Conservation (phyloP, 2,113 vertebrate species). For the Percopsis transmontana region DNA sequence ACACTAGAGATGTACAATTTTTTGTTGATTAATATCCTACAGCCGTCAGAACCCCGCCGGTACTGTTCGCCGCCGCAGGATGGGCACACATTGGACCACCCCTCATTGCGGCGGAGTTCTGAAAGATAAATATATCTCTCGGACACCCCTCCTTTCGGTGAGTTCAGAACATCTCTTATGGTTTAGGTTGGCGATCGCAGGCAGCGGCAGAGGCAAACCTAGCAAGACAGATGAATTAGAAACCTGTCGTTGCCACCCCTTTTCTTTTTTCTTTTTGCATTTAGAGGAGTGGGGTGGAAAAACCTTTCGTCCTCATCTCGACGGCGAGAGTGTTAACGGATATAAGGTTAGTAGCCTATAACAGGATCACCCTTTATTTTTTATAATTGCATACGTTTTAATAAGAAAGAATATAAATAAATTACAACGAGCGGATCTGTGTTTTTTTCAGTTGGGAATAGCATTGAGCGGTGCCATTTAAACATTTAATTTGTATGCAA, state of each 20-base stretch:
- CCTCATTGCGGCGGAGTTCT: constrained; percentile 70
- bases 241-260: constrained; percentile 18
- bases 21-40: not conserved
- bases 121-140: constrained; percentile 79
- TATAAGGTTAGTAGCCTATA: constrained; percentile 72
- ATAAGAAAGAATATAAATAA: constrained; percentile 4
- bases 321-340: constrained; percentile 58
- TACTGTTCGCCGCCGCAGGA: constrained; percentile 34
- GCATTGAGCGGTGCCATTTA: constrained; percentile 4
- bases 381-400: constrained; percentile 1
- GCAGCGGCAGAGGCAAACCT: constrained; percentile 64
- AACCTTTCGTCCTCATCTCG: constrained; percentile 38
- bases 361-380: constrained; percentile 22
- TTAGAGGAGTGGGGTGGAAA: constrained; percentile 41
- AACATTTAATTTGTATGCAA: constrained; percentile 60
- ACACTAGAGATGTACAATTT: too few species aligned
- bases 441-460: constrained; percentile 1
- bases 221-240: constrained; percentile 76
- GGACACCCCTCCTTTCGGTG: constrained; percentile 55
- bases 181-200: constrained; percentile 66
- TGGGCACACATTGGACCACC: constrained; percentile 64
- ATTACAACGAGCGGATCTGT: not conserved
- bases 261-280: constrained; percentile 37
- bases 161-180: constrained; percentile 75
- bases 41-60: not conserved